These are phyloP conservation scores for Blastobasis adustella DNA, from an alignment of 2,888 invertebrate species.

Conservation along the genomic window DNA sequence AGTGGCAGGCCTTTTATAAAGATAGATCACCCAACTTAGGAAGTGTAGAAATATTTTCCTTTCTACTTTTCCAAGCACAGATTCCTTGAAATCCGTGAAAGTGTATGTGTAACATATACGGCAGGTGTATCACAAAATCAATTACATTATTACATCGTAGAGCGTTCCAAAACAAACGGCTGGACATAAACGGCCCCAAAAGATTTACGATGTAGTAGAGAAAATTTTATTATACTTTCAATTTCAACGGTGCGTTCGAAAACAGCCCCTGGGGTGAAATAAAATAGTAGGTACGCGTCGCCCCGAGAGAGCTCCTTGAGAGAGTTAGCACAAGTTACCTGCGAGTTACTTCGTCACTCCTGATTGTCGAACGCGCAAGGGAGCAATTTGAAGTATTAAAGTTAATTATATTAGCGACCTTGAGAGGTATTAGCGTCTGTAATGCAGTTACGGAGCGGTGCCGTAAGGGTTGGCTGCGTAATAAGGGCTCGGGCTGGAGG, in stretches of 20 bases:
- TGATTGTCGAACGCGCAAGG: conserved; percentile 31
- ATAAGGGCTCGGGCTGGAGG: conserved; percentile 29
- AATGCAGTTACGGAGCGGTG: conserved; percentile 45
- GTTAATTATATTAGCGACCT: conserved; percentile 48
- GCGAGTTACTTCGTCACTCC: conserved; percentile 30
- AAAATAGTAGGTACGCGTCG: conserved; percentile 20
- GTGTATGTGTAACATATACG: no score
- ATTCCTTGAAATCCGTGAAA: not conserved
- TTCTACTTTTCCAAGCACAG: not conserved
- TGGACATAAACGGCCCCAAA: conserved; percentile 36
- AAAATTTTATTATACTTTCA: conserved; percentile 55
- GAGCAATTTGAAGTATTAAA: conserved; percentile 43
- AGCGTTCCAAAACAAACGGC: conserved; percentile 37
- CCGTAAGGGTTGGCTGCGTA: conserved; percentile 39
- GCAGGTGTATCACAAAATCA: conserved; percentile 6
- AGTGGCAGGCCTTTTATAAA: not conserved
- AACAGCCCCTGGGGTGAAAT: conserved; percentile 30
- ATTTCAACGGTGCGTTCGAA: conserved; percentile 35
- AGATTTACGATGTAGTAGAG: conserved; percentile 49
- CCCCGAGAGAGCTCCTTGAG: not conserved
- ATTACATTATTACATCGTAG: conserved; percentile 19
- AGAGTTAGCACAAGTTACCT: conserved; percentile 20
- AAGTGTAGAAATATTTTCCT: not conserved
- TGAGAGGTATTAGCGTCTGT: conserved; percentile 40
- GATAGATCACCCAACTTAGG: not conserved